Evolutionary conservation across 2,888 invertebrate genomes (phyloP).

Genomic region (Agonum fuliginosum): DNA sequence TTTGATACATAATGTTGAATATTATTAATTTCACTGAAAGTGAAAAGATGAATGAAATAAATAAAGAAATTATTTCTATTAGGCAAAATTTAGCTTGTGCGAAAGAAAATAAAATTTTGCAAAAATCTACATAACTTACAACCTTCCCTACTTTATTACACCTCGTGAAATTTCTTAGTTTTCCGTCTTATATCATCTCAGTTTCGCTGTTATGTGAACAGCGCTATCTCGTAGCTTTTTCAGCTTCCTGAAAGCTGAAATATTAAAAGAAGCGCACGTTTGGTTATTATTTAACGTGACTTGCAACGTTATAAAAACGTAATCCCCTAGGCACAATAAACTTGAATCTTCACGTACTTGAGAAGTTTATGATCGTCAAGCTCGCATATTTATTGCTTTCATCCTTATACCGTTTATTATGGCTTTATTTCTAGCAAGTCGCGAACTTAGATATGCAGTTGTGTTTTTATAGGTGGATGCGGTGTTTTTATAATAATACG

Average conservation of each 20-base stretch:
- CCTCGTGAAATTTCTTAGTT: conserved; percentile 2
- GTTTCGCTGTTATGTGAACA: neutral
- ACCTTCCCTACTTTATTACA: too few relatives aligned
- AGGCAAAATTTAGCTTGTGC: too few relatives aligned
- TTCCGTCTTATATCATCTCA: conserved; percentile 9
- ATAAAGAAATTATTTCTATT: too few relatives aligned
- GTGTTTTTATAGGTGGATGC: neutral
- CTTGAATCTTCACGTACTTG: conserved; percentile 38
- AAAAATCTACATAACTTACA: too few relatives aligned
- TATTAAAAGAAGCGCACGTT: conserved; percentile 37
- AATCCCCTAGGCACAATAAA: conserved; percentile 38
- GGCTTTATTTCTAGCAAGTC: conserved; percentile 7
- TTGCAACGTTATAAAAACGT: conserved; percentile 37
- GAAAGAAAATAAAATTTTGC: too few relatives aligned
- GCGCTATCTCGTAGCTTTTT: neutral
- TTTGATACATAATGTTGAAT: too few relatives aligned
- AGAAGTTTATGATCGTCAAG: conserved; percentile 44
- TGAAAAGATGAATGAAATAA: too few relatives aligned
- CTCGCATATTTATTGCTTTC: conserved; percentile 39
- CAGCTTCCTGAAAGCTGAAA: neutral
- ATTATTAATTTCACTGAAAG: too few relatives aligned
- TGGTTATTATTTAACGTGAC: conserved; percentile 36
- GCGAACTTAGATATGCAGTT: neutral
- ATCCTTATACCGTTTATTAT: conserved; percentile 25
- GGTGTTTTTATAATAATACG: too few relatives aligned